Evolutionary conservation across 2,113 vertebrate species (phyloP).

Genomic region (Narcine bancroftii): DNA sequence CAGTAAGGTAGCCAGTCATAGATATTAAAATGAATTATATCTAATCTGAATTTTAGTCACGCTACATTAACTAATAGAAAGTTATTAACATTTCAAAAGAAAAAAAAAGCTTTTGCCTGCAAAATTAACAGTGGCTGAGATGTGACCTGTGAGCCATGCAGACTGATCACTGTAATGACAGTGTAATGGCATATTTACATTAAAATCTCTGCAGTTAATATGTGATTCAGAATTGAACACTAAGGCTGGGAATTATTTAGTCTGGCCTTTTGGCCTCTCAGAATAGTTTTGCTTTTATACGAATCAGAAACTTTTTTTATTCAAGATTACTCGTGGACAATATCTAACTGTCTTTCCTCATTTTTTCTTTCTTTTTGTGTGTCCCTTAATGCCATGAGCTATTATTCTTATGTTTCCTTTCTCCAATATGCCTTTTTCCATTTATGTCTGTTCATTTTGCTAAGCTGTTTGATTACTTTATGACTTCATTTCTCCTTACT

Average conservation of each 20-base stretch:
- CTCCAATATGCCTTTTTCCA: constrained; percentile 61
- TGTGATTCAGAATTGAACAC: constrained; percentile 95
- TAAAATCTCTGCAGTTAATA: constrained; percentile 98
- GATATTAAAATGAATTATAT: constrained; percentile 99
- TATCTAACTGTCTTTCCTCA: constrained; percentile 65
- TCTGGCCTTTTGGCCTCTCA: constrained; percentile 94
- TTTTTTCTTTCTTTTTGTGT: constrained; percentile 61
- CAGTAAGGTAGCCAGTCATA: constrained; percentile 86
- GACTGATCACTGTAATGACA: constrained; percentile 99
- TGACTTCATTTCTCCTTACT: not conserved
- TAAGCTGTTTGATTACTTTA: not conserved
- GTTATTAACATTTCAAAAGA: constrained; percentile 99
- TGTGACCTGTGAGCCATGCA: constrained; percentile 96
- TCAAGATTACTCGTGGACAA: constrained; percentile 86
- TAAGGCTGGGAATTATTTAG: constrained; percentile 99
- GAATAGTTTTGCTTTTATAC: constrained; percentile 83
- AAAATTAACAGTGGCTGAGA: constrained; percentile 98
- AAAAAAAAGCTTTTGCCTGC: constrained; percentile 95
- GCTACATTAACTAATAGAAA: constrained; percentile 99
- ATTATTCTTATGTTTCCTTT: constrained; percentile 49
- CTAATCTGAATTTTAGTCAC: constrained; percentile 99
- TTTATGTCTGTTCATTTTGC: constrained; percentile 42
- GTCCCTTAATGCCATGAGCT: not conserved
- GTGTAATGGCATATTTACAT: constrained; percentile 99
- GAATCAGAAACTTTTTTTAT: constrained; percentile 96